Evolutionary conservation across 1,140 invertebrate species (phyloP).

Genomic region (Plectrocnemia conspersa): DNA sequence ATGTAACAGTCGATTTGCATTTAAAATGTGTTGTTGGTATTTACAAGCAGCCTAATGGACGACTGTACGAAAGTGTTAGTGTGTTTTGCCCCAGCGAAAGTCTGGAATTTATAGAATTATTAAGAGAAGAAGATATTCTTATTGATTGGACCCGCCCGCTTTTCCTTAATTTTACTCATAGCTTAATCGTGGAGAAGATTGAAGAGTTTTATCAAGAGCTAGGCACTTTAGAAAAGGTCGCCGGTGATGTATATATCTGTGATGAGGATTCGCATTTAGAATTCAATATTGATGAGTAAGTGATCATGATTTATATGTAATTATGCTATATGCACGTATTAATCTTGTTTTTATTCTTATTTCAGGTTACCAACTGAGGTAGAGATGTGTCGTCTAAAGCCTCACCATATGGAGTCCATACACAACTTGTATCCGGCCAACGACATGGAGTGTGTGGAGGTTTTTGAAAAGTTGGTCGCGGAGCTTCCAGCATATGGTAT

Average conservation of each 20-base stretch:
- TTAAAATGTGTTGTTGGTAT: too few species aligned
- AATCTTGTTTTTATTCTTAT: slow-evolving; percentile 18
- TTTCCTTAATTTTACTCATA: slow-evolving; percentile 79
- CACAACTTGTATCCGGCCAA: slow-evolving; percentile 80
- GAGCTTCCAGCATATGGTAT: slow-evolving; percentile 72
- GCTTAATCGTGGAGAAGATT: slow-evolving; percentile 67
- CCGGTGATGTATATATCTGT: slow-evolving; percentile 72
- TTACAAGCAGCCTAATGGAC: slow-evolving; percentile 71
- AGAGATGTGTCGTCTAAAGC: slow-evolving; percentile 64
- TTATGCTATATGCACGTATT: background rate
- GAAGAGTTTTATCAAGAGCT: slow-evolving; percentile 56
- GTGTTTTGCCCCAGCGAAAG: slow-evolving; percentile 74
- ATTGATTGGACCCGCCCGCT: slow-evolving; percentile 71
- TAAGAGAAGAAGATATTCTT: slow-evolving; percentile 68
- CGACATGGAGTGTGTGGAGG: slow-evolving; percentile 75
- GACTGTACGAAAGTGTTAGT: slow-evolving; percentile 73
- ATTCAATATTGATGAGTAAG: slow-evolving; percentile 53
- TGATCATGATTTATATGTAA: background rate
- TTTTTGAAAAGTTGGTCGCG: slow-evolving; percentile 72
- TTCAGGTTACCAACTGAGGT: slow-evolving; percentile 57
- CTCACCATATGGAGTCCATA: slow-evolving; percentile 72
- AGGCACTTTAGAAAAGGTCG: slow-evolving; percentile 66
- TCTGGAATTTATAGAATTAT: slow-evolving; percentile 61
- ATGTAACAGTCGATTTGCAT: too few species aligned
- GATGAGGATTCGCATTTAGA: slow-evolving; percentile 55